Evolutionary conservation across 2,888 invertebrate genomes (phyloP), one percentile per base, ranked within the genome.

Genomic region (Augochlorella aurata): DNA sequence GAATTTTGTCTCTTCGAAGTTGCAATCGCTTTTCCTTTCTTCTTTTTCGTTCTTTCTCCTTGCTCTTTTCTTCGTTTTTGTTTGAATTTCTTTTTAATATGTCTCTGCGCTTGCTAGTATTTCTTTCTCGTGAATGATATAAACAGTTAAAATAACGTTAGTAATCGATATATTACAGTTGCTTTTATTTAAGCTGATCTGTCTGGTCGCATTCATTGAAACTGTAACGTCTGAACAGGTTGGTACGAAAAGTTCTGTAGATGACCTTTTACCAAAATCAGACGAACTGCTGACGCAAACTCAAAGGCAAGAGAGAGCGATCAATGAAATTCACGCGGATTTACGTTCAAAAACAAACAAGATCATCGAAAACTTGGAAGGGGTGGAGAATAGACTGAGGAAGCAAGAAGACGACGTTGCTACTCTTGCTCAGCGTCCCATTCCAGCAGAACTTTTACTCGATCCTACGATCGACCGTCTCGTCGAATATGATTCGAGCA

Each of bases 371-470:
- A 98, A 98, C 93, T 94, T 98, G 89, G 97, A 97, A 91, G 97
- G 97, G 95, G 97, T 98, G 1, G 97, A 97, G 91, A 97, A 96
- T 90, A 95, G 97, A 65, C 92, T 97, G 77, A 97, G 97, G 93
- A 97, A 97, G 90, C 97, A 97, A 90, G 97, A 97, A 90, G 97
- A 97, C 89, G 97, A 97, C 90, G 97, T 97, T 0, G 97, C 97
- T 1, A 96, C 96, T 1, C 93, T 97, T 73, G 96, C 97, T 0
- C 97, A 97, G 90, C 94, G 97, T 54, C 97, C 97, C 0, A 96
- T 95, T 14, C 96, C 97, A 0, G 95, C 97, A 0, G 97, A 97
- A 90, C 93, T 97, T 38, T 94, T 97, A 52, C 94, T 97, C 73
- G 96, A 96, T 93, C 97, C 97, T 1, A 97, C 97, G 1, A 97